Conservation (phyloP, 2,888 invertebrate genomes). For the Busseola fusca region DNA sequence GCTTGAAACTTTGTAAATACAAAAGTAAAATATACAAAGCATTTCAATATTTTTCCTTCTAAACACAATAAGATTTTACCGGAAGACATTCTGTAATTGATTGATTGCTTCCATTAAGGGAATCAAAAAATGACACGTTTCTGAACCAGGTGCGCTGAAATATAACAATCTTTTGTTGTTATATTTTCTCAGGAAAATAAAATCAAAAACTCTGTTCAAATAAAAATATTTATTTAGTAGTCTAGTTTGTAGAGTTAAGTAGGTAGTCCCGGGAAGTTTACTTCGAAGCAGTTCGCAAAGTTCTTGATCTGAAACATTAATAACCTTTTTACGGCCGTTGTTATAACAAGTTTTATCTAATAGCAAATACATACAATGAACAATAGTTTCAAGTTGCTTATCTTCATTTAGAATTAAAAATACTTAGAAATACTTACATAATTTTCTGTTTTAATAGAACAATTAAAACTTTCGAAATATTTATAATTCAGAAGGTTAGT, state of each 20-base stretch:
- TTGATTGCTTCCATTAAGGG: slow-evolving; percentile 41
- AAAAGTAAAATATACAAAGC: slow-evolving; percentile 28
- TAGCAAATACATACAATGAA: slow-evolving; percentile 45
- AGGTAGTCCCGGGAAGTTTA: slow-evolving; percentile 61
- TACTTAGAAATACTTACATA: slow-evolving; percentile 12
- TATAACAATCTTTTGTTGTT: slow-evolving; percentile 16
- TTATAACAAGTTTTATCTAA: slow-evolving; percentile 55
- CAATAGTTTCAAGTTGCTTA: slow-evolving; percentile 30
- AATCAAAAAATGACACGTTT: slow-evolving; percentile 34
- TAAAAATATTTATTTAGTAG: slow-evolving; percentile 47
- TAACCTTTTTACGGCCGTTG: slow-evolving; percentile 63
- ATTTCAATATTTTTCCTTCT: slow-evolving; percentile 31
- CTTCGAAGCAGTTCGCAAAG: slow-evolving; percentile 59
- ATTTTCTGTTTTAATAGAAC: slow-evolving; percentile 9
- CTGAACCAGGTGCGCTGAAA: slow-evolving; percentile 35
- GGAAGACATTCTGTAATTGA: slow-evolving; percentile 36
- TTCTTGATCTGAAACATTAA: slow-evolving; percentile 65
- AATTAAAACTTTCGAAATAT: background rate
- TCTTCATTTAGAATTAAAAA: slow-evolving; percentile 29
- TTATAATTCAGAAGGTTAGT: background rate
- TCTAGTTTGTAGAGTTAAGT: slow-evolving; percentile 52
- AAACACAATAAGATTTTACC: slow-evolving; percentile 24
- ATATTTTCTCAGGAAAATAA: slow-evolving; percentile 19
- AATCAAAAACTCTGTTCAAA: slow-evolving; percentile 31
- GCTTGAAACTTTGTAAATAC: slow-evolving; percentile 45